Base-by-base conservation (phyloP, 2,888 invertebrate species). In the Noctua janthe region DNA sequence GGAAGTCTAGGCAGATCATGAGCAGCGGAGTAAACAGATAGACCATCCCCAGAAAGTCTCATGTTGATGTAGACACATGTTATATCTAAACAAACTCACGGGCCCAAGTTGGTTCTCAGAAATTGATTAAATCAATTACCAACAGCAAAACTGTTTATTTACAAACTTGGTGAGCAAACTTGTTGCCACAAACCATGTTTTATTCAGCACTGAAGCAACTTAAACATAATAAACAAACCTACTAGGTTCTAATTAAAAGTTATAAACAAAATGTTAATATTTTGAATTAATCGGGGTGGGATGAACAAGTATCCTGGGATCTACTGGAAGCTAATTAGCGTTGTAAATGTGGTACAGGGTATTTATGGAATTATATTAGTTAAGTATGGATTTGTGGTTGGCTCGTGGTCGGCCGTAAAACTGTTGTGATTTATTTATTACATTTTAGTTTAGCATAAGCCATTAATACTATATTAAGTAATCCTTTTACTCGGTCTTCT, bases 171-270 rank as follows among this genome's bases (percentile, higher is more conserved):
- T 51, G 15, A 29, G 67, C n/a, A 56, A 78, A 76, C 73, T 77
- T 69, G 56, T 62, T 56, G 47, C 70, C 10, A 43, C 47, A 35
- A 69, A 29, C 23, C 72, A 85, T 84, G 78, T 86, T 86, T 87
- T 86, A 86, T 84, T 86, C 76, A 87, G 67, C 23, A 71, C 47
- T 64, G 62, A 15, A 83, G 35, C 20, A 73, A 70, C 62, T 70
- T 67, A 71, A 76, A 72, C 43, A 78, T 84, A 81, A 78, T 71
- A 76, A 76, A 77, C 64, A 73, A 77, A 72, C 76, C 35, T 43
- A 71, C 76, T 80, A 64, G 71, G 17, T 88, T 76, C 83, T 87
- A 88, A 87, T 87, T 87, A 87, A 88, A 88, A 87, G 83, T 88
- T 87, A 49, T 67, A 72, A 86, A 80, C 78, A 71, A 85, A 88